Conservation (phyloP, 1,140 invertebrate species). For the Drosophila sulfurigaster region DNA sequence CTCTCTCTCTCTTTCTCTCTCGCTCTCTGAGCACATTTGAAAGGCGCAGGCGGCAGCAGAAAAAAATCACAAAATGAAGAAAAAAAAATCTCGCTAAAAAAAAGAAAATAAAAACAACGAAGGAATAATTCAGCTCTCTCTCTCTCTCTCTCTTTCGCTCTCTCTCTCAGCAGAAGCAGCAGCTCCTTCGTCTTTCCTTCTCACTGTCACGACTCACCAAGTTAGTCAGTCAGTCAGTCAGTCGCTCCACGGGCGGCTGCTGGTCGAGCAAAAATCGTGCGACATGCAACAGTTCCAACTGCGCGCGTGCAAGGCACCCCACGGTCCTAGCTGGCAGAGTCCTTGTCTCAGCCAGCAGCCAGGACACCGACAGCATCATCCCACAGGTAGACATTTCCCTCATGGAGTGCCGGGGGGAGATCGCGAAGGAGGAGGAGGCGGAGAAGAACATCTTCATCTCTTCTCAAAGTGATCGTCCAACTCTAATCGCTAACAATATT, state of each 20-base stretch:
- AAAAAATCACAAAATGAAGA: constrained; percentile 54
- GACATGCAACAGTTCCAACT: constrained; percentile 66
- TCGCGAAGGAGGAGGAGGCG: not conserved
- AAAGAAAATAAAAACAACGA: constrained; percentile 26
- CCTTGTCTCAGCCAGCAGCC: not conserved
- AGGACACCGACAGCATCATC: constrained; percentile 1
- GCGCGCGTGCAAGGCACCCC: constrained; percentile 58
- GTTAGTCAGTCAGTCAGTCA: constrained; percentile 1
- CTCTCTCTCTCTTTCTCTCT: constrained; percentile 2
- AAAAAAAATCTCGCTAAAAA: constrained; percentile 19
- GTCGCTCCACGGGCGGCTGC: constrained; percentile 60
- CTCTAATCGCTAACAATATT: too few relatives aligned
- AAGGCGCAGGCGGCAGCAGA: constrained; percentile 55
- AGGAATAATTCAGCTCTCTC: constrained; percentile 39
- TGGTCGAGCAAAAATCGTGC: constrained; percentile 48
- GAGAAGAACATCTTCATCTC: too few relatives aligned
- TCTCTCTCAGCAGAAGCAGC: not conserved
- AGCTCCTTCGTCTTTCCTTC: not conserved
- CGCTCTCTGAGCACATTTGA: constrained; percentile 57
- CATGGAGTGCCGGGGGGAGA: not conserved
- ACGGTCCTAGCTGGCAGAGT: constrained; percentile 3
- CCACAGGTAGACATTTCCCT: constrained; percentile 40
- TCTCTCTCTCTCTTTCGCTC: not conserved
- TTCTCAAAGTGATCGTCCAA: too few relatives aligned
- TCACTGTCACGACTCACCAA: constrained; percentile 3